Base-by-base conservation (phyloP, 2,888 invertebrate genomes). In the Papilio elwesi region DNA sequence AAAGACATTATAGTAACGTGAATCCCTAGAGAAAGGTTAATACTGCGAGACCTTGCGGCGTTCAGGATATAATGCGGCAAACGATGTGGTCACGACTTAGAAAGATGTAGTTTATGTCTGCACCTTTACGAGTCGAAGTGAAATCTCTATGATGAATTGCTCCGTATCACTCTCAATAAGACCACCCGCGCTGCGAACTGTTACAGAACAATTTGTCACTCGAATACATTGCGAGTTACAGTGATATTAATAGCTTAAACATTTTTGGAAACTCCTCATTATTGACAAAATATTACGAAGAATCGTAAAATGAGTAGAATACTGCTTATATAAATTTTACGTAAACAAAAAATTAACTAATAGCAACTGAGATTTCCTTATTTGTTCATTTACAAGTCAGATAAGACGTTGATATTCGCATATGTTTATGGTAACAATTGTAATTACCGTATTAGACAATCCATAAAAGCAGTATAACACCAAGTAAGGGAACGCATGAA, bases 91-190 rank as follows among this genome's bases (percentile, higher is more conserved):
- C 86, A 87, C 87, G 86, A 87, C 80, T 83, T 82, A 83, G 84
- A 83, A 85, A 83, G 76, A 78, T 76, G 74, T 74, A 77, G 74
- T 75, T 74, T 69, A 72, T 68, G 48, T 64, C 64, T 63, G 53
- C 71, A 51, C 62, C 66, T 67, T 64, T 48, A 68, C 52, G 74
- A 74, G 74, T 78, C 82, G 78, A 81, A 89, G 90, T 88, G 89
- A 92, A 91, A 90, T 85, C 84, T 83, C 79, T 83, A 82, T 90
- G 87, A 90, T 88, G 83, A 87, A 91, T 88, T 76, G 81, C 76
- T 78, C 76, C 77, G 81, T 83, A 82, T 80, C 79, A 76, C 75
- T 79, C 78, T 80, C 79, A 80, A 81, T 77, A 74, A 78, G 91
- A 85, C 91, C 92, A 87, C 91, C 90, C 89, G 85, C 83, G 82